Conservation (phyloP, 2,113 vertebrate species). For the Nothobranchius kuhntae region DNA sequence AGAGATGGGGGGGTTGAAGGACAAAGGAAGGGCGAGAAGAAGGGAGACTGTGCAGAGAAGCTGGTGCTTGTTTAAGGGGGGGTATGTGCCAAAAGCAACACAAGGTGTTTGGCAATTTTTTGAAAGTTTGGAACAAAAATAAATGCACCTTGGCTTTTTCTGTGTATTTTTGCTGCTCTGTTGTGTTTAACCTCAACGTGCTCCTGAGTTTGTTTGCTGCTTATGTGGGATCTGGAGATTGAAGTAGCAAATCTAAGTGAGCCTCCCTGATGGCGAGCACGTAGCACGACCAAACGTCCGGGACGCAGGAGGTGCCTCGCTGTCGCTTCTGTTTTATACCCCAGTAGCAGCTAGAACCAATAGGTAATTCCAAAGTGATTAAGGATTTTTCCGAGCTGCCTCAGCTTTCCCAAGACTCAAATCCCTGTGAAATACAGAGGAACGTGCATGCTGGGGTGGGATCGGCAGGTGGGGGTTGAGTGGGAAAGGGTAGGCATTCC, state of each 20-base stretch:
- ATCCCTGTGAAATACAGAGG: constrained; percentile 79
- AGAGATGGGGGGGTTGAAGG: constrained; percentile 81
- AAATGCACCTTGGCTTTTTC: not conserved
- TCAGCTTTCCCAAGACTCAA: constrained; percentile 79
- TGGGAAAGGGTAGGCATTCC: constrained; percentile 68
- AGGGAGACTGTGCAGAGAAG: constrained; percentile 64
- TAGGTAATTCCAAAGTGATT: constrained; percentile 77
- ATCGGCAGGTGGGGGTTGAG: constrained; percentile 13
- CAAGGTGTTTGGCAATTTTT: constrained; percentile 14
- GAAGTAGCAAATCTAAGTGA: constrained; percentile 6
- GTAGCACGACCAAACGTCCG: constrained; percentile 16
- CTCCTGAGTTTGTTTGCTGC: not conserved
- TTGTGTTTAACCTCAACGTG: too few species aligned
- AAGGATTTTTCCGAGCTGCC: constrained; percentile 71
- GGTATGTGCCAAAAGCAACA: constrained; percentile 26
- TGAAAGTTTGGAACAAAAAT: constrained; percentile 4
- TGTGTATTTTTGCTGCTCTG: not conserved
- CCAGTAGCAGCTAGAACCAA: constrained; percentile 64
- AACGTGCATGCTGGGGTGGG: constrained; percentile 66
- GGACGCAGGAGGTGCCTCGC: constrained; percentile 60
- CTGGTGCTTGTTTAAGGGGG: constrained; percentile 63
- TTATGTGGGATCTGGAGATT: constrained; percentile 19
- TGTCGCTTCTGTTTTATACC: constrained; percentile 51
- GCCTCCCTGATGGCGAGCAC: not conserved
- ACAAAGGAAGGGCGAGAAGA: constrained; percentile 46